Percentiles rank a stretch among this genome's conserved stretches.
Conservation (phyloP, 2,888 invertebrate species). For the Drosophila incognita region DNA sequence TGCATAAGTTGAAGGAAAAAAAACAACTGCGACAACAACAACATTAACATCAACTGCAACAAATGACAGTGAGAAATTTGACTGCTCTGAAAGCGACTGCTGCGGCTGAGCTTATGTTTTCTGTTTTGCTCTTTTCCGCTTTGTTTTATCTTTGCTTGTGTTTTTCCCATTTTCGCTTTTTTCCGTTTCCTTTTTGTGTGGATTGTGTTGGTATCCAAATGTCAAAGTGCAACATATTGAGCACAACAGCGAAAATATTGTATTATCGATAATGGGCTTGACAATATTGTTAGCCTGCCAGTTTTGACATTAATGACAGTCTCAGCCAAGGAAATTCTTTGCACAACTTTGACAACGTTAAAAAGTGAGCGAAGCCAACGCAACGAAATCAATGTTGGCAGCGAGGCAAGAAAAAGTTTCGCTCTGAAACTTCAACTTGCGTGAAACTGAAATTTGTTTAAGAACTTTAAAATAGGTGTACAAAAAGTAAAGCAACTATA, state of each 20-base stretch:
- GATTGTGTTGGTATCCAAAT: slow-evolving; percentile 48
- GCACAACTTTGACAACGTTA: slow-evolving; percentile 31
- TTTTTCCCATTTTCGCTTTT: neutral
- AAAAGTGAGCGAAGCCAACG: neutral
- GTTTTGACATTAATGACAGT: slow-evolving; percentile 73
- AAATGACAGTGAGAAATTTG: slow-evolving; percentile 71
- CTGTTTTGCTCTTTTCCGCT: neutral
- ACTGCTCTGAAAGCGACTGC: slow-evolving; percentile 31
- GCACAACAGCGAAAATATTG: slow-evolving; percentile 61
- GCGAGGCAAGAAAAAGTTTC: slow-evolving; percentile 4
- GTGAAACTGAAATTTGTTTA: neutral
- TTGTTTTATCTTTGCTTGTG: neutral
- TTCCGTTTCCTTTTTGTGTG: neutral
- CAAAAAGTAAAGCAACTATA: neutral
- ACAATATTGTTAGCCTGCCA: slow-evolving; percentile 69
- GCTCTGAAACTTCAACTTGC: neutral
- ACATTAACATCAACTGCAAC: slow-evolving; percentile 39
- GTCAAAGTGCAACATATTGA: slow-evolving; percentile 51
- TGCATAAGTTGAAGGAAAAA: neutral
- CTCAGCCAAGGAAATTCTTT: slow-evolving; percentile 38
- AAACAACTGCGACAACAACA: slow-evolving; percentile 12
- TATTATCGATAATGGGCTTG: slow-evolving; percentile 63
- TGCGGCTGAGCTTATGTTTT: neutral
- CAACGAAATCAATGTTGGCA: slow-evolving; percentile 17
- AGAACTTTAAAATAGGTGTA: neutral